A percentile compares a stretch with the other conserved stretches of the same genome.
These are phyloP conservation scores for Brenthis ino DNA, from an alignment of 2,888 invertebrate species.

Conservation along the genomic window DNA sequence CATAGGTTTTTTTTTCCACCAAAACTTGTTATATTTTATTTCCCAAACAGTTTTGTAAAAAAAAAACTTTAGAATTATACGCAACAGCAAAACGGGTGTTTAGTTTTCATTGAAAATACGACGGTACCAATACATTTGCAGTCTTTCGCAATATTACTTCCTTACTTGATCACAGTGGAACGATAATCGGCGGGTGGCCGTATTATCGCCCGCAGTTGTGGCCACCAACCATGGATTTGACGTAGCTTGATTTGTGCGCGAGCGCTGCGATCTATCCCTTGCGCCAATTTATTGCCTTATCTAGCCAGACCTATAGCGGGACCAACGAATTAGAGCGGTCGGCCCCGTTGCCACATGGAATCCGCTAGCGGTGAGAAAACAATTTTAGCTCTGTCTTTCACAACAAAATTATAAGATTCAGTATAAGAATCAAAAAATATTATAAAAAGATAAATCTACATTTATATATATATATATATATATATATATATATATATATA, in stretches of 20 bases:
- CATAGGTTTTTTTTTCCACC: background rate
- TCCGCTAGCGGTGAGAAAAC: slow-evolving; percentile 28
- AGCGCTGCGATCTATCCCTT: slow-evolving; percentile 66
- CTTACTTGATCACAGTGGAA: slow-evolving; percentile 44
- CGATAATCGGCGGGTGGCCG: slow-evolving; percentile 64
- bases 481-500: no score
- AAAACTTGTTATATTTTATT: background rate
- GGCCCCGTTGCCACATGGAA: slow-evolving; percentile 52
- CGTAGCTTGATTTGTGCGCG: slow-evolving; percentile 75
- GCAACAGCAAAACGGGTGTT: no score
- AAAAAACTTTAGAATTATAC: no score
- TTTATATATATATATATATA: no score
- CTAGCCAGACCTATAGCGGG: slow-evolving; percentile 57
- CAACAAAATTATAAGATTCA: background rate
- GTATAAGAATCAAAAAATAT: no score
- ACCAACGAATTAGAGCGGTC: slow-evolving; percentile 64
- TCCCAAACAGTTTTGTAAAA: no score
- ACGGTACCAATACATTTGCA: slow-evolving; percentile 7
- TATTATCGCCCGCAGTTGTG: slow-evolving; percentile 72
- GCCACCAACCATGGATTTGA: slow-evolving; percentile 67
- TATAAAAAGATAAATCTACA: no score
- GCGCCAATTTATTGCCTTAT: slow-evolving; percentile 71
- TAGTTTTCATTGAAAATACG: no score
- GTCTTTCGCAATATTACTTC: slow-evolving; percentile 31
- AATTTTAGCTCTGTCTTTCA: slow-evolving; percentile 1